Base-by-base conservation (phyloP, 2,888 invertebrate species). In the Clivina fossor region DNA sequence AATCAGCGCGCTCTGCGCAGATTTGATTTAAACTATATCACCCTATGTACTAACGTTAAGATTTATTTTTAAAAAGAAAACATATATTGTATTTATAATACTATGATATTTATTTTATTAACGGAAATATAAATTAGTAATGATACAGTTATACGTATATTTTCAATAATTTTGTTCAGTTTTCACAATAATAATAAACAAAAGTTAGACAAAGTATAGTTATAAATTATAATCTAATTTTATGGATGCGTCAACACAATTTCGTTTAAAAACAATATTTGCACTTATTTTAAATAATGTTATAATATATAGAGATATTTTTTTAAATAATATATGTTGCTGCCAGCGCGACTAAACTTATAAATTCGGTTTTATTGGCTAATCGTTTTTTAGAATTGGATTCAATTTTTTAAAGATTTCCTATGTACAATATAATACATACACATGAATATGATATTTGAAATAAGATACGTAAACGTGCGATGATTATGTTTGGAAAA, bases 281-380 rank as follows among this genome's bases (percentile, higher is more conserved):
- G 5, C 8, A 7, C 7, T 26, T 5, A 7, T 26, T 26, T 26
- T 26, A 26, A 7, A 7, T 26, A 26, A 26, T 26, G 26, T 26
- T 26, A n/a, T n/a, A n/a, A n/a, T n/a, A n/a, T n/a, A n/a, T n/a
- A n/a, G n/a, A n/a, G n/a, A n/a, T n/a, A n/a, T n/a, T n/a, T n/a
- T n/a, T 24, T 24, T 7, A 24, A 41, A 24, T 33, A n/a, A 47
- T 20, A 47, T 33, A 19, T 53, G n/a, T 28, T 35, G 44, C 44
- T 37, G 13, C 26, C 37, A 44, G 53, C 53, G 51, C 51, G 24
- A 43, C 15, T 49, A 24, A 24, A 20, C 26, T n/a, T 33, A 43
- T 51, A 53, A 53, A 53, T 53, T 53, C 53, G 53, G 53, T 53
- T 53, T 53, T 35, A 43, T 51, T 51, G 51, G 51, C 41, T 51